These are phyloP conservation scores for Lithobates pipiens DNA, from an alignment of 2,797 vertebrate species.

Conservation along the genomic window DNA sequence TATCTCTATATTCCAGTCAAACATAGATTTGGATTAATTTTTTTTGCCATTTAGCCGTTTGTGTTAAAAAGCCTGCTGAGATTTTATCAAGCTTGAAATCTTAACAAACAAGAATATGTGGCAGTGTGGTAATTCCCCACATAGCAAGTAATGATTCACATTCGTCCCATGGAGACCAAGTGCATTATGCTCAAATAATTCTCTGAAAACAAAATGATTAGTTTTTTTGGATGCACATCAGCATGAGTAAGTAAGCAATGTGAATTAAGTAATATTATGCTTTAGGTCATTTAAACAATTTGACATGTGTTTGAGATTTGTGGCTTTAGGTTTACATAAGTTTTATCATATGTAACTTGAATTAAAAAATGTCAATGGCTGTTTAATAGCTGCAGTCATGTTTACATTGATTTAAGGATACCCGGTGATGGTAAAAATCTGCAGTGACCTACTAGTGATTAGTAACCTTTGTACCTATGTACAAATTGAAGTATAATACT, in stretches of 20 bases:
- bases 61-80: constrained; percentile 8
- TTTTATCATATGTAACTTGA: neutral
- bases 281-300: constrained; percentile 25
- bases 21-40: neutral
- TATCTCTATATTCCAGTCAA: constrained; percentile 15
- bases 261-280: constrained; percentile 24
- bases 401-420: neutral
- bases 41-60: neutral
- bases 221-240: constrained; percentile 34
- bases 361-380: neutral
- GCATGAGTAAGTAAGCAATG: constrained; percentile 45
- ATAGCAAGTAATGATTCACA: constrained; percentile 33
- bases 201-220: constrained; percentile 41
- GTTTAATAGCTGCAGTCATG: neutral
- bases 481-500: too few relatives aligned
- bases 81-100: constrained; percentile 31
- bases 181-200: constrained; percentile 36
- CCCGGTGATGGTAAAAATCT: too few relatives aligned
- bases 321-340: constrained; percentile 27
- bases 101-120: constrained; percentile 19
- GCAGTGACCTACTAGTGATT: too few relatives aligned
- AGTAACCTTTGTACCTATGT: too few relatives aligned
- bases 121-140: constrained; percentile 41
- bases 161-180: constrained; percentile 21
- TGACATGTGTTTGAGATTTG: constrained; percentile 36